These are phyloP conservation scores for Exaiptasia diaphana DNA, from an alignment of 64 coral and sea anemone genomes.

Conservation along the genomic window DNA sequence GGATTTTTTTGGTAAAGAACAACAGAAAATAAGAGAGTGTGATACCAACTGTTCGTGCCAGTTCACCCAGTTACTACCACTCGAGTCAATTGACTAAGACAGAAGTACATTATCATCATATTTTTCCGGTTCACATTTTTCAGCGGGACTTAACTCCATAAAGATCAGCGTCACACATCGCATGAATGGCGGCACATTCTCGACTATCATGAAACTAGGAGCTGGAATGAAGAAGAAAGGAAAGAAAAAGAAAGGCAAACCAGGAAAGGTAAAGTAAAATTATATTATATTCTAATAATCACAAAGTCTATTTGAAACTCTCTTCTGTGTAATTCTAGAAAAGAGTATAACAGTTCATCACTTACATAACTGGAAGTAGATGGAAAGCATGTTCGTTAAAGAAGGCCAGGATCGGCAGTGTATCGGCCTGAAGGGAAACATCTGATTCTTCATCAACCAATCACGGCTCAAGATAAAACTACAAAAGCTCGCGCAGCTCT, in stretches of 20 bases:
- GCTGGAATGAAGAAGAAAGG: slow-evolving; percentile 91
- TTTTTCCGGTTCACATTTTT: background rate
- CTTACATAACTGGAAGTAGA: no score
- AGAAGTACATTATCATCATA: no score
- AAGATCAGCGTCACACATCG: slow-evolving; percentile 85
- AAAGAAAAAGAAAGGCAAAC: slow-evolving; percentile 92
- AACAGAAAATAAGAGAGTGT: background rate
- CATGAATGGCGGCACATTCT: slow-evolving; percentile 77
- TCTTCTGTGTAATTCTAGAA: background rate
- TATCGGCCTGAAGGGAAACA: no score
- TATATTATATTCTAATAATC: no score
- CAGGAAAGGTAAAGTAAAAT: slow-evolving; percentile 66
- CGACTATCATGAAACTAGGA: slow-evolving; percentile 76
- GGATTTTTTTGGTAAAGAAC: no score
- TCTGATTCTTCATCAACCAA: no score
- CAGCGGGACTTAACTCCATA: slow-evolving; percentile 63
- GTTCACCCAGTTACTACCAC: background rate
- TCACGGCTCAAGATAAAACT: no score
- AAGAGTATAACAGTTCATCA: background rate
- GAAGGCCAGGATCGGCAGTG: no score
- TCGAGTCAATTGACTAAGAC: no score
- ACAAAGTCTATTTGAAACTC: no score
- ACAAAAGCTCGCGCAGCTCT: no score
- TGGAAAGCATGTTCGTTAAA: no score
- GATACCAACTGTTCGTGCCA: background rate